phyloP scores from a whole-genome alignment of 2,888 invertebrate genomes.

The Orthosia gracilis region DNA sequence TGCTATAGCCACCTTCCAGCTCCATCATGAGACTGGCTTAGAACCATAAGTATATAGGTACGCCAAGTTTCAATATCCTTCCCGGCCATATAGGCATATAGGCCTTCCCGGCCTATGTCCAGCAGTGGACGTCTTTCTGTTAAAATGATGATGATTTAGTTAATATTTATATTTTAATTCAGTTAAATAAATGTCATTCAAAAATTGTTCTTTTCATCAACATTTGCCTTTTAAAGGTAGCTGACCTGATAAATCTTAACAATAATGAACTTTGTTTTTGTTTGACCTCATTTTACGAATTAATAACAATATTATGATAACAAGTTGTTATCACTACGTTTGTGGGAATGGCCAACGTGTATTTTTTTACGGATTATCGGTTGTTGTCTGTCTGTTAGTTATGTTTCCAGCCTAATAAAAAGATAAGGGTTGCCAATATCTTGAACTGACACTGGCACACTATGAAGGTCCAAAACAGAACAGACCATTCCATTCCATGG shows the following conservation, averaged over 20 bases:
- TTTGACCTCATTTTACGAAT: constrained; percentile 15
- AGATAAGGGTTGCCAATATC: constrained; percentile 16
- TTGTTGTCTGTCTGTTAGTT: constrained; percentile 5
- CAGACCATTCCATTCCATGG: neutral
- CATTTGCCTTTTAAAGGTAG: constrained; percentile 5
- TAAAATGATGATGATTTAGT: too few relatives aligned
- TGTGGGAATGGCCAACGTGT: constrained; percentile 2
- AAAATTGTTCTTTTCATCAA: neutral
- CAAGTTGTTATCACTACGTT: constrained; percentile 17
- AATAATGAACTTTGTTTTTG: constrained; percentile 24
- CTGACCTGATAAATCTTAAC: constrained; percentile 16
- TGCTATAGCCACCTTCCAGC: too few relatives aligned
- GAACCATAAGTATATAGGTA: too few relatives aligned
- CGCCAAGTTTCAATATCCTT: too few relatives aligned
- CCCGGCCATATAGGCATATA: too few relatives aligned
- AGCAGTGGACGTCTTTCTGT: too few relatives aligned
- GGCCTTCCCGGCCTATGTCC: too few relatives aligned
- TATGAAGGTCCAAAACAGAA: too few relatives aligned
- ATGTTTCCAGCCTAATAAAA: constrained; percentile 13
- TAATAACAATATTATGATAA: constrained; percentile 26
- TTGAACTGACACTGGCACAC: neutral
- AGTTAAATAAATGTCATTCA: constrained; percentile 13
- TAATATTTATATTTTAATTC: constrained; percentile 7
- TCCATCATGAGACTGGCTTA: too few relatives aligned
- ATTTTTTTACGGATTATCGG: constrained; percentile 19